Conservation (phyloP, 2,113 vertebrate genomes). For the Calyptomena viridis region DNA sequence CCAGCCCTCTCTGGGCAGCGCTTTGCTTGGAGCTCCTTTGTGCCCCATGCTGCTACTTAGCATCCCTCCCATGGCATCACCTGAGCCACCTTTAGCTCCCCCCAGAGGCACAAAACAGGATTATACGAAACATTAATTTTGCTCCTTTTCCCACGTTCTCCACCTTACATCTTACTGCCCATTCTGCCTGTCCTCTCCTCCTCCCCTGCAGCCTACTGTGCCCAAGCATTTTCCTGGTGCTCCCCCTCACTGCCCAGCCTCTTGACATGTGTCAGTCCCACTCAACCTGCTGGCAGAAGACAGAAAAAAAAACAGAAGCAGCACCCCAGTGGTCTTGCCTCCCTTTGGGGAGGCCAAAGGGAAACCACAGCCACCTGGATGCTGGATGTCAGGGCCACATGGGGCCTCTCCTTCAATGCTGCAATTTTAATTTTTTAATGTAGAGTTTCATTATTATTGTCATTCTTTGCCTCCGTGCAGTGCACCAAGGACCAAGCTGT, state of each 20-base stretch:
- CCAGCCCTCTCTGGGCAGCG: neutral
- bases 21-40: neutral
- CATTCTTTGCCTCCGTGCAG: neutral
- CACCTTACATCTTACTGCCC: accelerated
- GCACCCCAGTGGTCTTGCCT: neutral
- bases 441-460: accelerated
- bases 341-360: neutral
- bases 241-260: neutral
- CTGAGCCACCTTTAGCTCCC: neutral
- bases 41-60: neutral
- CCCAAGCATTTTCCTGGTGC: neutral
- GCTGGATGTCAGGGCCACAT: neutral
- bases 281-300: accelerated
- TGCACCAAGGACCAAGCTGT: neutral
- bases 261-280: accelerated
- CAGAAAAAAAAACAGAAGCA: neutral
- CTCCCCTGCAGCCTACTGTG: neutral
- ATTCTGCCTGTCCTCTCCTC: neutral
- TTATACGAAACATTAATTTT: neutral
- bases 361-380: neutral
- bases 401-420: neutral
- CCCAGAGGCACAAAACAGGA: neutral
- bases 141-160: neutral
- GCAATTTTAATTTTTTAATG: neutral
- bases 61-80: accelerated